A percentile compares a stretch with the other conserved stretches of the same genome.
Evolutionary conservation across 2,888 invertebrate species (phyloP).

Genomic region (Hedya salicella): DNA sequence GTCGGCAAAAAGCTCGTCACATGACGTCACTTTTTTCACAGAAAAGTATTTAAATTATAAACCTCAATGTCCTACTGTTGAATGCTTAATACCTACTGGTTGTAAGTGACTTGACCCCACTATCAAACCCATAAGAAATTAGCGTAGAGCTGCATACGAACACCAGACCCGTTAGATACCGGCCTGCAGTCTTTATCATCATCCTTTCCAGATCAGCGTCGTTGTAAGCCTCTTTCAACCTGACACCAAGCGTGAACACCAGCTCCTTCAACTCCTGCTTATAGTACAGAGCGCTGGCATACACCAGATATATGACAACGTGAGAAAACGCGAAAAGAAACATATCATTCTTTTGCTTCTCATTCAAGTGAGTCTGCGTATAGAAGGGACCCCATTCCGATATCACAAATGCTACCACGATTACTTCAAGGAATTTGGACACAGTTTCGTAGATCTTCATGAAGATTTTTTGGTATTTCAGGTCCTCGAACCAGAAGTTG

Average conservation of each 20-base stretch:
- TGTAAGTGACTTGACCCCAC: constrained; percentile 6
- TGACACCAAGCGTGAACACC: constrained; percentile 17
- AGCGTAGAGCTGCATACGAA: constrained; percentile 1
- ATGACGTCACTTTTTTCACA: no score
- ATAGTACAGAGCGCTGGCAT: constrained; percentile 13
- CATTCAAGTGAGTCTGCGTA: constrained; percentile 34
- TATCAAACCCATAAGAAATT: constrained; percentile 20
- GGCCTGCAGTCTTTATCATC: constrained; percentile 22
- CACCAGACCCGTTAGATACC: constrained; percentile 1
- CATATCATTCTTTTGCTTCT: constrained; percentile 28
- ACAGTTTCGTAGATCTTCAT: constrained; percentile 3
- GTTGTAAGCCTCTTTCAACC: constrained; percentile 31
- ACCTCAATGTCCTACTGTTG: no score
- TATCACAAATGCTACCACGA: constrained; percentile 7
- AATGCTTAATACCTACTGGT: constrained; percentile 10
- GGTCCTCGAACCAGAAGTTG: constrained; percentile 29
- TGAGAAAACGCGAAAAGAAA: constrained; percentile 19
- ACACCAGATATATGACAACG: background rate
- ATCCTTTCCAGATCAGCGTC: constrained; percentile 27
- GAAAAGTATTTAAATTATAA: no score
- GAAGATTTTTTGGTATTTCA: background rate
- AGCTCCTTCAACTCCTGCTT: constrained; percentile 14
- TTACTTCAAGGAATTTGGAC: constrained; percentile 12
- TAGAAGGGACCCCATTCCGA: constrained; percentile 14
- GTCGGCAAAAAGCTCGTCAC: no score